These are phyloP conservation scores for Bradypodion ventrale DNA, from an alignment of 2,797 vertebrate genomes.

Conservation along the genomic window DNA sequence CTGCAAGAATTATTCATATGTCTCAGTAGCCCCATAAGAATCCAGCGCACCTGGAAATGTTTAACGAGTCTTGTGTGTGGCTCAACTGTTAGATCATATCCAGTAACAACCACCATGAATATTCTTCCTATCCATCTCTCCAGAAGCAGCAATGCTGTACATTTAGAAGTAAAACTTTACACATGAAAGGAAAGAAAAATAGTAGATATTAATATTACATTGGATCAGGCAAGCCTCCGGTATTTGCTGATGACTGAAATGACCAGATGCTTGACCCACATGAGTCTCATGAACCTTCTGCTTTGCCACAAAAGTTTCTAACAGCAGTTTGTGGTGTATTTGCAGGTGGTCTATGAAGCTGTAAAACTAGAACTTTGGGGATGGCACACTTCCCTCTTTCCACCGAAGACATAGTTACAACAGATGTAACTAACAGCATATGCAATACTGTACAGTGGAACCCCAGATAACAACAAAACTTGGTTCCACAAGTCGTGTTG, in stretches of 20 bases:
- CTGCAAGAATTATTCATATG: background rate
- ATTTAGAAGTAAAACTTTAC: slow-evolving; percentile 12
- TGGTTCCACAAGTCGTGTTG: too few species aligned
- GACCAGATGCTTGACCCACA: background rate
- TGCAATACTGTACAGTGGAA: too few species aligned
- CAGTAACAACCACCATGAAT: background rate
- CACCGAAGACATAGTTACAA: background rate
- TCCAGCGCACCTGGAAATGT: slow-evolving; percentile 22
- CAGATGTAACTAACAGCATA: background rate
- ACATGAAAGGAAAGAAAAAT: slow-evolving; percentile 3
- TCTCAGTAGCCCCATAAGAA: background rate
- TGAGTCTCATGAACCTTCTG: background rate
- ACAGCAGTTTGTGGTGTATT: background rate
- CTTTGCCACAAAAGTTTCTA: slow-evolving; percentile 12
- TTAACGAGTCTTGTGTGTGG: background rate
- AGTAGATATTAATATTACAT: background rate
- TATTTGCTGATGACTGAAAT: slow-evolving; percentile 11
- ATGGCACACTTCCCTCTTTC: background rate
- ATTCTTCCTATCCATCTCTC: background rate
- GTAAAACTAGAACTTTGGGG: background rate
- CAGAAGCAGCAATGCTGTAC: background rate
- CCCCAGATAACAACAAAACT: too few species aligned
- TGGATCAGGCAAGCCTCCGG: background rate
- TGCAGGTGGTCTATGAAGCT: slow-evolving; percentile 20
- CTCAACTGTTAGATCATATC: slow-evolving; percentile 6